A percentile compares a stretch with the other conserved stretches of the same genome.
These are phyloP conservation scores for Lophotis ruficrista DNA, from an alignment of 2,113 vertebrate genomes.

Conservation along the genomic window DNA sequence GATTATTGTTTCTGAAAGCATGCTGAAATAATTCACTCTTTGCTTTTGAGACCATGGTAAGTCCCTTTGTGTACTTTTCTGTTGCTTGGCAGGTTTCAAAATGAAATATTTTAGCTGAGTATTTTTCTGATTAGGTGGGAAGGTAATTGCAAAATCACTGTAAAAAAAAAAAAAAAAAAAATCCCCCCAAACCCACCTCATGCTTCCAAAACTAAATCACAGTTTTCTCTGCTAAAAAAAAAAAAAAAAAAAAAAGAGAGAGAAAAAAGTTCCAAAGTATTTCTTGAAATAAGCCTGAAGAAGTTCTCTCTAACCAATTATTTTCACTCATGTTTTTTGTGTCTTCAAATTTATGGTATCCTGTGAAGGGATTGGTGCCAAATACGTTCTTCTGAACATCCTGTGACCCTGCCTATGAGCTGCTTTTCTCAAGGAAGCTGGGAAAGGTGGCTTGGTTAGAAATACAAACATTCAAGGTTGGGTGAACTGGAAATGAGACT, in stretches of 20 bases:
- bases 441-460: background rate
- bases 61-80: background rate
- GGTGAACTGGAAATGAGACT: background rate
- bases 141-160: background rate
- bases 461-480: background rate
- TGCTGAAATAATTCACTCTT: background rate
- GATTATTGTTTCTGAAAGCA: constrained; percentile 13
- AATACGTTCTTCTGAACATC: accelerated
- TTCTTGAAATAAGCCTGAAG: background rate
- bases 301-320: background rate
- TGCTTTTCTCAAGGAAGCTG: background rate
- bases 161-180: background rate
- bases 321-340: accelerated
- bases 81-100: too few species aligned
- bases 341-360: background rate
- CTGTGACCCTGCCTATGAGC: background rate
- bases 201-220: background rate
- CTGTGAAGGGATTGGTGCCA: background rate
- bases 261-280: background rate
- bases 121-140: background rate
- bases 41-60: background rate
- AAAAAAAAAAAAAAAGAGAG: background rate
- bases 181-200: too few species aligned
- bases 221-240: background rate
- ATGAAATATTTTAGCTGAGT: background rate